Evolutionary conservation across 1,140 invertebrate species (phyloP).

Genomic region (Diabrotica undecimpunctata): DNA sequence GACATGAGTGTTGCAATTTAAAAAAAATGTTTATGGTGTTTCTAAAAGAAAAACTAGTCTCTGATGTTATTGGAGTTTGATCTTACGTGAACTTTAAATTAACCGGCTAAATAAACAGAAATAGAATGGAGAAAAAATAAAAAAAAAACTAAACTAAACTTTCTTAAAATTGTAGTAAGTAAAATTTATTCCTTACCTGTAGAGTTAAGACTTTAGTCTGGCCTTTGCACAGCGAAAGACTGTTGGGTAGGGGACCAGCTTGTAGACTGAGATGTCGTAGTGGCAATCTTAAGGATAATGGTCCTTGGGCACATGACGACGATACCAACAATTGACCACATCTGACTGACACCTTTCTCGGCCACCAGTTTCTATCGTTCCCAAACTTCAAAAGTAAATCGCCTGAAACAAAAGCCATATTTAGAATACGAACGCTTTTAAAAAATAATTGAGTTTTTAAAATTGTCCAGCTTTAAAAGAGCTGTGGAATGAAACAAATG

Average conservation of each 20-base stretch:
- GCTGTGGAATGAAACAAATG: no score
- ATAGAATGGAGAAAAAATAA: no score
- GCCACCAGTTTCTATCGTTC: slow-evolving; percentile 40
- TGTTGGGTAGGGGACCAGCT: slow-evolving; percentile 40
- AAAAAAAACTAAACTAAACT: no score
- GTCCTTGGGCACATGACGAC: slow-evolving; percentile 21
- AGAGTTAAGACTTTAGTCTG: slow-evolving; percentile 38
- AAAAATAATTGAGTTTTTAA: background rate
- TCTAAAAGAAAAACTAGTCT: no score
- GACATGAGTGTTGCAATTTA: no score
- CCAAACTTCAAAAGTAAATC: slow-evolving; percentile 40
- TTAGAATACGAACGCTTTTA: background rate
- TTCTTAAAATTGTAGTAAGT: no score
- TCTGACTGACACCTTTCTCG: slow-evolving; percentile 35
- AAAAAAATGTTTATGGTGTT: no score
- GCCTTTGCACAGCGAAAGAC: slow-evolving; percentile 39
- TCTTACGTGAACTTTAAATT: no score
- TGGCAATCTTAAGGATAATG: slow-evolving; percentile 34
- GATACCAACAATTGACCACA: slow-evolving; percentile 39
- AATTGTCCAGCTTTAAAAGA: background rate
- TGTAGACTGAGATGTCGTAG: slow-evolving; percentile 41
- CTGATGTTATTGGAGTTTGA: no score
- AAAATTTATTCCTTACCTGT: slow-evolving; percentile 37
- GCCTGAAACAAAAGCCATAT: slow-evolving; percentile 32
- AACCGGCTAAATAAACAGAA: no score